A percentile compares a stretch with the other conserved stretches of the same genome.
Evolutionary conservation across 2,888 invertebrate genomes (phyloP).

Genomic region (Ochropleura leucogaster): DNA sequence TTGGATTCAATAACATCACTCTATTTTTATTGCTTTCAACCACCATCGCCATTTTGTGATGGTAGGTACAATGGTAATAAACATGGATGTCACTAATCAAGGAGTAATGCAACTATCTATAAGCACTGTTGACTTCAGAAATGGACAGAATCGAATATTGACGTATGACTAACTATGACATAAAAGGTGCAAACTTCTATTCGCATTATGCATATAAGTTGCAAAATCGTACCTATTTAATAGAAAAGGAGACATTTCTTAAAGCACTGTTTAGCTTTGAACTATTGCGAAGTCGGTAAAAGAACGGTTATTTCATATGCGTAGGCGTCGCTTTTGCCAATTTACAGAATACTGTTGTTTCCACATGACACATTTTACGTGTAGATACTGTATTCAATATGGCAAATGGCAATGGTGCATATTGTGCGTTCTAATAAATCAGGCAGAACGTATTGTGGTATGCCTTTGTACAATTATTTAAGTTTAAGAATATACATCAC

Average conservation of each 20-base stretch:
- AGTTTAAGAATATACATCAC: not conserved
- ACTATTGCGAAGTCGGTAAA: conserved; percentile 17
- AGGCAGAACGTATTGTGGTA: not conserved
- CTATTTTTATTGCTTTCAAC: not conserved
- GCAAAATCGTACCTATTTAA: conserved; percentile 32
- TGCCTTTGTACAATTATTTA: not conserved
- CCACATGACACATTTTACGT: not conserved
- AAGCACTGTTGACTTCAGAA: not conserved
- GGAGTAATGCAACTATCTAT: too few relatives aligned
- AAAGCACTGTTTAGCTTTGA: conserved; percentile 40
- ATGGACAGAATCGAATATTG: not conserved
- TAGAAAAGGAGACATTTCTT: conserved; percentile 37
- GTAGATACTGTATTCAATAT: not conserved
- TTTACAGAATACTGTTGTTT: conserved; percentile 18
- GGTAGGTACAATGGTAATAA: not conserved
- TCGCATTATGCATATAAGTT: not conserved
- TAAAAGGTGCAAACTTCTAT: not conserved
- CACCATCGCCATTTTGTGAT: not conserved
- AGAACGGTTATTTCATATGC: conserved; percentile 5
- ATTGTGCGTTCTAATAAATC: not conserved
- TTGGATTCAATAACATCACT: not conserved
- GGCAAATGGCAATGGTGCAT: not conserved
- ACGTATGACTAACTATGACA: not conserved
- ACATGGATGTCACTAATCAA: not conserved
- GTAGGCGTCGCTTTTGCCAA: conserved; percentile 36